A percentile compares a stretch with the other conserved stretches of the same genome.
Conservation (phyloP, 2,888 invertebrate species). For the Deilephila porcellus region DNA sequence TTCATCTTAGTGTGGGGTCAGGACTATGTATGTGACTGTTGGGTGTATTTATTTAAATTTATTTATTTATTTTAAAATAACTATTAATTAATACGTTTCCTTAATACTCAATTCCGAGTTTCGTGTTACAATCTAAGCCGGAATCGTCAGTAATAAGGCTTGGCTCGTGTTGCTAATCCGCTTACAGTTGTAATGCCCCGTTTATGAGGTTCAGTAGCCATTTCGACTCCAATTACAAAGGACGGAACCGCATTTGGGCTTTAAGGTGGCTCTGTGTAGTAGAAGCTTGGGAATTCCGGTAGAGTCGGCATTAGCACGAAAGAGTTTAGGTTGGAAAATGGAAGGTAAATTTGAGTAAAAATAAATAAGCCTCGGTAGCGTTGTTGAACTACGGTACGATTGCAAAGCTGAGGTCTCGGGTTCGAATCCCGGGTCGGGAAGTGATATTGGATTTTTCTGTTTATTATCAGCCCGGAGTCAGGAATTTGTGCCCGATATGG, state of each 20-base stretch:
- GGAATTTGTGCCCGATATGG: too few relatives aligned
- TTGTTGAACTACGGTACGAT: too few relatives aligned
- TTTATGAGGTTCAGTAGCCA: conserved; percentile 26
- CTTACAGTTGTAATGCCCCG: conserved; percentile 24
- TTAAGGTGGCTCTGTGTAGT: neutral
- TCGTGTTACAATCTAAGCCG: neutral
- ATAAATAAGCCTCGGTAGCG: too few relatives aligned
- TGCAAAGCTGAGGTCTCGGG: too few relatives aligned
- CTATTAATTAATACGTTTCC: neutral
- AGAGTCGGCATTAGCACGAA: neutral
- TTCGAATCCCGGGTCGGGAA: too few relatives aligned
- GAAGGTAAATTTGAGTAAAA: too few relatives aligned
- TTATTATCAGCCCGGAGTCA: too few relatives aligned
- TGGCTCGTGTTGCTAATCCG: conserved; percentile 23
- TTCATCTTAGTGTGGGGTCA: too few relatives aligned
- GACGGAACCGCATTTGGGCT: neutral
- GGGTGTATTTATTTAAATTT: neutral
- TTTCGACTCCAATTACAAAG: conserved; percentile 2
- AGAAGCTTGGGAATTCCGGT: neutral
- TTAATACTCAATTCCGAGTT: neutral
- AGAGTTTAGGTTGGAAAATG: neutral
- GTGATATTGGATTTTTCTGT: too few relatives aligned
- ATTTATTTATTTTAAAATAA: neutral
- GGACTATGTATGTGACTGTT: too few relatives aligned
- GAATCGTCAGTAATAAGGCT: conserved; percentile 19